Evolutionary conservation across 2,888 invertebrate species (phyloP), one percentile per base, ranked within the genome.

Genomic region (Oligia fasciuncula): DNA sequence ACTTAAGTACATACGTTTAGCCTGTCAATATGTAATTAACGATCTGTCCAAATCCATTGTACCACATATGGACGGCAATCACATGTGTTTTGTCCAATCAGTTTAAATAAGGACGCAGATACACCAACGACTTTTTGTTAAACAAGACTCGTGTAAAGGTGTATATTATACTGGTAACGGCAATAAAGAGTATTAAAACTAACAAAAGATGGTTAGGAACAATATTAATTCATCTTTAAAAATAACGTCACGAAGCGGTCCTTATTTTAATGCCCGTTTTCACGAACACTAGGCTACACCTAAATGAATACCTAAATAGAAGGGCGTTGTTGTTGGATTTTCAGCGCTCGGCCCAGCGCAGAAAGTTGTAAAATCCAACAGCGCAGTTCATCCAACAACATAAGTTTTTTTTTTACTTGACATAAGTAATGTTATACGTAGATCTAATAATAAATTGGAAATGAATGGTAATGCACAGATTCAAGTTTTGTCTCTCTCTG

Each of bases 11-110:
- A 19, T 29, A 77, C 57, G 49, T 68, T 81, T 80, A 79, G 0
- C 60, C 62, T 79, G 82, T 83, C 82, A 71, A 80, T 72, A 54
- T 43, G 62, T 66, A 76, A 84, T 83, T 66, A 72, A 83, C 43
- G 80, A 57, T 60, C 60, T 66, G 40, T 70, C 69, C 66, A 63
- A 82, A 66, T 66, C 49, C 68, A 65, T 76, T 81, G 77, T 81
- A 66, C 85, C 74, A 9, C 35, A 70, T 75, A 83, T 1, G 72
- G 84, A 4, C 14, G 46, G 60, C 54, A 76, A 80, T 80, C 80
- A 83, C 80, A 80, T n/a, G 72, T 62, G 65, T 80, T 72, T 80
- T 76, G 72, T 70, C 29, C 76, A 73, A 80, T 80, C 68, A 76
- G 60, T 43, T 69, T 54, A 4, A 40, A 60, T 63, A 73, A 43